phyloP scores from a whole-genome alignment of 2,888 invertebrate genomes.

The Pachliopta kotzebuea region DNA sequence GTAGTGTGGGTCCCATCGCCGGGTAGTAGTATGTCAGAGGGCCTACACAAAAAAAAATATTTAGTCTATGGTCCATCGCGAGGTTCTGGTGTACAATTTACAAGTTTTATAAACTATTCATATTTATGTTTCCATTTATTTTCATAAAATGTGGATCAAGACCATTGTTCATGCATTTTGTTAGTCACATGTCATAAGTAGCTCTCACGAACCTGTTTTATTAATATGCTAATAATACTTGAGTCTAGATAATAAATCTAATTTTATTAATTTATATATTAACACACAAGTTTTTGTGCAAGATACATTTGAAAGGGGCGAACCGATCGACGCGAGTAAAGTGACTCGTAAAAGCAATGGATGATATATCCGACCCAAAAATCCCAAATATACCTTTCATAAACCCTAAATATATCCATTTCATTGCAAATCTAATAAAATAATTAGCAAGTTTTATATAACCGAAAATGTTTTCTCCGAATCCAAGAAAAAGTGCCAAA shows the following conservation, averaged over 20 bases:
- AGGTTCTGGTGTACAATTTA: neutral
- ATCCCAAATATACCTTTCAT: slow-evolving; percentile 17
- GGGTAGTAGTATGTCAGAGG: slow-evolving; percentile 79
- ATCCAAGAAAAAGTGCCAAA: neutral
- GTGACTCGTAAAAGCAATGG: slow-evolving; percentile 5
- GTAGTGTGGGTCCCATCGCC: slow-evolving; percentile 79
- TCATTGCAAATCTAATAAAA: slow-evolving; percentile 1
- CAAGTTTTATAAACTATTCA: neutral
- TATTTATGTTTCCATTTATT: neutral
- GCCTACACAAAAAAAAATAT: slow-evolving; percentile 47
- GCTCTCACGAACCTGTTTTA: slow-evolving; percentile 1
- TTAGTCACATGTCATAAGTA: slow-evolving; percentile 24
- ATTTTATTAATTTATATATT: slow-evolving; percentile 20
- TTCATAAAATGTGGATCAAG: neutral
- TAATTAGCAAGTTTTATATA: slow-evolving; percentile 4
- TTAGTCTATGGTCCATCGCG: neutral
- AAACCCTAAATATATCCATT: slow-evolving; percentile 16
- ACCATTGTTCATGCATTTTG: slow-evolving; percentile 23
- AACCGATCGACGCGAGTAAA: slow-evolving; percentile 14
- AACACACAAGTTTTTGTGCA: slow-evolving; percentile 20
- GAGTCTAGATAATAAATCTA: neutral
- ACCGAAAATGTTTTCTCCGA: slow-evolving; percentile 20
- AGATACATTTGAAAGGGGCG: slow-evolving; percentile 23
- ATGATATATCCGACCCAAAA: slow-evolving; percentile 14
- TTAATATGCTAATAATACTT: neutral